phyloP scores from a whole-genome alignment of 2,113 vertebrate genomes.

The Neotragus moschatus region DNA sequence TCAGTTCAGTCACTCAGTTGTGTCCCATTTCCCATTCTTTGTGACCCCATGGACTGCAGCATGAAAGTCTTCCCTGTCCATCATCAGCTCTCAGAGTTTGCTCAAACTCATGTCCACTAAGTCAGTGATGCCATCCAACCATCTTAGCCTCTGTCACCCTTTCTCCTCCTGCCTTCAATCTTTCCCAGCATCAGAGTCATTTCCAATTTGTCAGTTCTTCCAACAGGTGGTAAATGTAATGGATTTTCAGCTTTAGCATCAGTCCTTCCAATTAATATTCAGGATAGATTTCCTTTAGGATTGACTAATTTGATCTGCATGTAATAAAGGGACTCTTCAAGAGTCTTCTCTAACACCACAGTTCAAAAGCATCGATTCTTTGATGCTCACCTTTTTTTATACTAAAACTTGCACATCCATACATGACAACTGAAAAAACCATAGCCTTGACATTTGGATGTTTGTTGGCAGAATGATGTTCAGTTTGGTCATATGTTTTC shows the following conservation, averaged over 20 bases:
- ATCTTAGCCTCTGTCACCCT: background rate
- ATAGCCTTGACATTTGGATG: background rate
- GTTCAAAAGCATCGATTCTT: background rate
- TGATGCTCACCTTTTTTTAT: background rate
- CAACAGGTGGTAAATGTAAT: background rate
- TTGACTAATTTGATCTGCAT: background rate
- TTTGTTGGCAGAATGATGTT: background rate
- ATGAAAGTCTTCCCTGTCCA: background rate
- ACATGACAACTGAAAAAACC: background rate
- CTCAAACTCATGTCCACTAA: background rate
- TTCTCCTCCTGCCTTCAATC: background rate
- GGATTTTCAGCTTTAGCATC: background rate
- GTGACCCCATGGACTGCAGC: background rate
- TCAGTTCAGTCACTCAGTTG: background rate
- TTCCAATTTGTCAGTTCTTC: background rate
- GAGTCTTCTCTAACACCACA: background rate
- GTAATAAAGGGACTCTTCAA: background rate
- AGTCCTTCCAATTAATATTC: background rate
- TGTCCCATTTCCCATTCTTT: background rate
- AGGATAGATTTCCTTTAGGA: background rate
- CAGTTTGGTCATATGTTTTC: background rate
- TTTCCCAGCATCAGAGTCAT: rapidly evolving
- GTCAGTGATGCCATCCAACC: background rate
- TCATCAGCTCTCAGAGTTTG: background rate
- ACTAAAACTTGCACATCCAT: background rate